phyloP scores from a whole-genome alignment of 2,113 vertebrate species.

The Athene noctua region DNA sequence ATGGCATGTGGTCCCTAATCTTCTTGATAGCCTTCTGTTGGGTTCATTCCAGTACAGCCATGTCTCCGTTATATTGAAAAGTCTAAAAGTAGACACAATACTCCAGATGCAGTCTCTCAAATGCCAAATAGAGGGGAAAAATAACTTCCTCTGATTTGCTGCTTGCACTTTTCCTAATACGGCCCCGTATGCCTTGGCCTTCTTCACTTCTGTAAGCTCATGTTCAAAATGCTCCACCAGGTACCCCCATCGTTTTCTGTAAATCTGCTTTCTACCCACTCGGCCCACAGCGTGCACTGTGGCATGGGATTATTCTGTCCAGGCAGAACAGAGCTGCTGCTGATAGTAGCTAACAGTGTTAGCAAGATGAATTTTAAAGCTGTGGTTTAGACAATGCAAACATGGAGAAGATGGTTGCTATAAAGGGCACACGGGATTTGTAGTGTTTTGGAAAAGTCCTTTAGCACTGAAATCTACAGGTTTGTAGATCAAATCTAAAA shows the following conservation, averaged over 20 bases:
- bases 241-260: not conserved
- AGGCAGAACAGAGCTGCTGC: not conserved
- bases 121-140: not conserved
- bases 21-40: not conserved
- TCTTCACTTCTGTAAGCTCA: not conserved
- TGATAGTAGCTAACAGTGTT: not conserved
- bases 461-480: not conserved
- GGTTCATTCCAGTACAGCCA: not conserved
- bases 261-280: not conserved
- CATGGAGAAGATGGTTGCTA: not conserved
- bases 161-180: not conserved
- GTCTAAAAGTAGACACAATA: not conserved
- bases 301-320: not conserved
- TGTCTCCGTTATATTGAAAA: not conserved
- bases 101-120: not conserved
- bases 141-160: not conserved
- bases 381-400: not conserved
- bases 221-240: not conserved
- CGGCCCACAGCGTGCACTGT: not conserved
- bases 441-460: not conserved
- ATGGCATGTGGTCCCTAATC: not conserved
- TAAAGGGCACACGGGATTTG: not conserved
- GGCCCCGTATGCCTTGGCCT: not conserved
- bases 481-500: not conserved
- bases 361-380: not conserved